Conservation (phyloP, 2,113 vertebrate genomes). For the Taxidea taxus region DNA sequence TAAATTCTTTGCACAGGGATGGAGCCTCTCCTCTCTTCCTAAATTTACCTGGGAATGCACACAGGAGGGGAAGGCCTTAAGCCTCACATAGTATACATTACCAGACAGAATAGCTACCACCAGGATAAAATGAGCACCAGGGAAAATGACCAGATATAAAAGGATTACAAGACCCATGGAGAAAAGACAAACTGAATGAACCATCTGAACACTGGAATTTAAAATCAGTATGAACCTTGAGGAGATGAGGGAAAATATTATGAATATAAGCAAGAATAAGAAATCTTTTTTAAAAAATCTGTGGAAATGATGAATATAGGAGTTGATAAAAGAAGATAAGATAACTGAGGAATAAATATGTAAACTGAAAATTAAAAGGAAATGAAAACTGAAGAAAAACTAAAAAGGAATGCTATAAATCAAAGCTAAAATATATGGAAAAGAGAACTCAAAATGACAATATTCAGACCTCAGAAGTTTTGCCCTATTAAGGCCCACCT, state of each 20-base stretch:
- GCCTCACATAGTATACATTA: not conserved
- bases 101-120: not conserved
- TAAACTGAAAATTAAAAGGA: not conserved
- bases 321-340: not conserved
- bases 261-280: not conserved
- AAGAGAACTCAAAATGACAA: slow-evolving; percentile 1
- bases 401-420: not conserved
- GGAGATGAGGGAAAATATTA: not conserved
- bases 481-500: not conserved
- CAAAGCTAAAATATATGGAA: not conserved
- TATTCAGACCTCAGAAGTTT: not conserved
- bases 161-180: not conserved
- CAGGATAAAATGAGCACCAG: not conserved
- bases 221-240: not conserved
- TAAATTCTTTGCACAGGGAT: not conserved
- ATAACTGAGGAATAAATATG: not conserved
- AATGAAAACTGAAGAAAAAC: not conserved
- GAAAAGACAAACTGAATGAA: not conserved
- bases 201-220: not conserved
- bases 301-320: not conserved
- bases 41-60: not conserved
- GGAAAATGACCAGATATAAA: not conserved
- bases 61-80: not conserved
- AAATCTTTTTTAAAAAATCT: not conserved
- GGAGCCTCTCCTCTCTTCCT: not conserved